Evolutionary conservation across 2,888 invertebrate genomes (phyloP).

Genomic region (Tridacna crocea): DNA sequence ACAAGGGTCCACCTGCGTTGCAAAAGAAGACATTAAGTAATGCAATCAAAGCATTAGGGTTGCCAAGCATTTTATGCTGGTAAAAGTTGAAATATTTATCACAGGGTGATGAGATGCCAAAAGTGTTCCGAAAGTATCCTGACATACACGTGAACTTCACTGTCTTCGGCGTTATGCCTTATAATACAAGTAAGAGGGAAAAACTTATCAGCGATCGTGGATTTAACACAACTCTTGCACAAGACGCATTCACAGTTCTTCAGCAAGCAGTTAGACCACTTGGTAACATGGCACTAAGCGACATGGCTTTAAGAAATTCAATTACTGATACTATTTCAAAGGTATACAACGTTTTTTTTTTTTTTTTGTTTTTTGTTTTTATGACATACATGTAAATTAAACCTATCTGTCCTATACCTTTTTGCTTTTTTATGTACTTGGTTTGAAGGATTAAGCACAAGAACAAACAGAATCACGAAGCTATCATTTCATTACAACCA

Average conservation of each 20-base stretch:
- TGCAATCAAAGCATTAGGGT: too few relatives aligned
- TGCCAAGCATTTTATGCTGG: too few relatives aligned
- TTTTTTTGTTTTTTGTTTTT: too few relatives aligned
- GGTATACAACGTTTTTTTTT: background rate
- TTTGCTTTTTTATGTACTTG: too few relatives aligned
- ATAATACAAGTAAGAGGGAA: conserved; percentile 43
- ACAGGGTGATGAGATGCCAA: conserved; percentile 70
- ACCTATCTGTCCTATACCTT: too few relatives aligned
- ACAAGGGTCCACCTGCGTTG: too few relatives aligned
- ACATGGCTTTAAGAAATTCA: background rate
- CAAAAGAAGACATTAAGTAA: too few relatives aligned
- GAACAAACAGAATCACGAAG: too few relatives aligned
- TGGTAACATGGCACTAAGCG: background rate
- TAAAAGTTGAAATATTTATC: background rate
- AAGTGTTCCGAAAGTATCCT: conserved; percentile 64
- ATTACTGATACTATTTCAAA: conserved; percentile 13
- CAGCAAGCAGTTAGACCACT: conserved; percentile 31
- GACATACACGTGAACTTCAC: conserved; percentile 77
- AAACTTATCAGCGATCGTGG: conserved; percentile 23
- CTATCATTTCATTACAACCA: too few relatives aligned
- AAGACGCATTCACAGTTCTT: conserved; percentile 53
- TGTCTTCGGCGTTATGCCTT: conserved; percentile 68
- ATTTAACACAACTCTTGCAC: conserved; percentile 55
- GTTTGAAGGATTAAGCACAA: too few relatives aligned
- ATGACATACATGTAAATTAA: too few relatives aligned